These are phyloP conservation scores for Oryzias javanicus DNA, from an alignment of 2,113 vertebrate species.

Conservation along the genomic window DNA sequence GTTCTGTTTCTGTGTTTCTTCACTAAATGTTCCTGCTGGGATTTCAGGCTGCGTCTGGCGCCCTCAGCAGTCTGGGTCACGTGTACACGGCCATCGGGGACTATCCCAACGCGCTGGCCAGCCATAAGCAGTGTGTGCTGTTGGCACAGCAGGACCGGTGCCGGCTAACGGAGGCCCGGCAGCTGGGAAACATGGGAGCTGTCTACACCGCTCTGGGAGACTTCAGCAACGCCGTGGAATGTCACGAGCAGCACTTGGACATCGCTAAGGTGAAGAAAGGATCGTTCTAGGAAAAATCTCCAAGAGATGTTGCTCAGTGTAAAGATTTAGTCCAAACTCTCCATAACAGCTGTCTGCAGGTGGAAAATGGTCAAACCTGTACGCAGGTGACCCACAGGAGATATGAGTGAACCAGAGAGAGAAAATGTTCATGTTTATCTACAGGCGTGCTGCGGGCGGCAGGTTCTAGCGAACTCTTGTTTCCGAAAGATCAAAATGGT, in stretches of 20 bases:
- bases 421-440: too few relatives aligned
- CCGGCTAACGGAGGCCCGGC: slow-evolving; percentile 89
- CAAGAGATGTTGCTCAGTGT: too few relatives aligned
- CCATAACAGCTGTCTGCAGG: too few relatives aligned
- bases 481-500: too few relatives aligned
- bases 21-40: background rate
- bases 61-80: slow-evolving; percentile 93
- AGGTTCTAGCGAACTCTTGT: too few relatives aligned
- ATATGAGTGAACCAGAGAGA: too few relatives aligned
- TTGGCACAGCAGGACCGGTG: slow-evolving; percentile 91
- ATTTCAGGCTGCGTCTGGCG: slow-evolving; percentile 87
- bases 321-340: too few relatives aligned
- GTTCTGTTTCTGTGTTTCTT: too few relatives aligned
- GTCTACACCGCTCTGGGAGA: slow-evolving; percentile 97
- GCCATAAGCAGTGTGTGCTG: slow-evolving; percentile 96
- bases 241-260: slow-evolving; percentile 89
- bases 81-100: slow-evolving; percentile 97
- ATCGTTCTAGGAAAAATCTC: background rate
- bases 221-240: slow-evolving; percentile 90
- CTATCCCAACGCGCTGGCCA: slow-evolving; percentile 93
- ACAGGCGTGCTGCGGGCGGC: too few relatives aligned
- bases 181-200: slow-evolving; percentile 97
- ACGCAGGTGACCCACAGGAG: too few relatives aligned
- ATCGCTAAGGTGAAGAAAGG: slow-evolving; percentile 81
- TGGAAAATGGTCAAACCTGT: too few relatives aligned